Evolutionary conservation across 1,140 invertebrate species (phyloP).

Genomic region (Cecropterus lyciades): DNA sequence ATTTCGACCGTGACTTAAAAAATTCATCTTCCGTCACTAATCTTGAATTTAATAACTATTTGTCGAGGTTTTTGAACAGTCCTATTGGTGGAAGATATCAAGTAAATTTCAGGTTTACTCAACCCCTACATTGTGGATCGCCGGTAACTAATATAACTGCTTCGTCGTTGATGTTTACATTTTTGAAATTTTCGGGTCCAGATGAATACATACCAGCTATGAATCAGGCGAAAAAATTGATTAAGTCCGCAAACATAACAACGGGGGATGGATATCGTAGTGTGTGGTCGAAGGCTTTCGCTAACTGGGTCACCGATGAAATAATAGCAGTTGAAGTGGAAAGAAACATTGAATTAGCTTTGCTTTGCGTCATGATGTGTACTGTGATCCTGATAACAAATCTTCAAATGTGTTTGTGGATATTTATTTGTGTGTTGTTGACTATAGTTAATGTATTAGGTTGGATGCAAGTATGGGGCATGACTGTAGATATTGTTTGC

Average conservation of each 20-base stretch:
- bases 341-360: slow-evolving; percentile 91
- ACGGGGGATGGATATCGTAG: slow-evolving; percentile 86
- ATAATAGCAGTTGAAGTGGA: slow-evolving; percentile 91
- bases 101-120: slow-evolving; percentile 87
- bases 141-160: slow-evolving; percentile 84
- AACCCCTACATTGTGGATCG: slow-evolving; percentile 86
- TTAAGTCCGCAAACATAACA: slow-evolving; percentile 84
- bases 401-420: slow-evolving; percentile 90
- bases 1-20: slow-evolving; percentile 81
- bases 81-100: slow-evolving; percentile 88
- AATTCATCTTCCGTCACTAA: slow-evolving; percentile 75
- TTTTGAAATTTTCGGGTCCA: slow-evolving; percentile 85
- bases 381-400: slow-evolving; percentile 93
- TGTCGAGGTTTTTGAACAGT: slow-evolving; percentile 90
- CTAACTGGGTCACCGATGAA: slow-evolving; percentile 91
- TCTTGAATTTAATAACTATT: slow-evolving; percentile 84
- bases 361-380: slow-evolving; percentile 92
- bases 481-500: slow-evolving; percentile 94
- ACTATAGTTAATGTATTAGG: slow-evolving; percentile 93
- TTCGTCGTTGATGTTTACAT: slow-evolving; percentile 87
- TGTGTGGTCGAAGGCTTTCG: slow-evolving; percentile 89
- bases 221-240: slow-evolving; percentile 86
- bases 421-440: slow-evolving; percentile 90
- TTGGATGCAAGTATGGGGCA: slow-evolving; percentile 91
- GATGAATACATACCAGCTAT: slow-evolving; percentile 90